Evolutionary conservation across 2,888 invertebrate species (phyloP).

Genomic region (Eristalinus sepulchralis): DNA sequence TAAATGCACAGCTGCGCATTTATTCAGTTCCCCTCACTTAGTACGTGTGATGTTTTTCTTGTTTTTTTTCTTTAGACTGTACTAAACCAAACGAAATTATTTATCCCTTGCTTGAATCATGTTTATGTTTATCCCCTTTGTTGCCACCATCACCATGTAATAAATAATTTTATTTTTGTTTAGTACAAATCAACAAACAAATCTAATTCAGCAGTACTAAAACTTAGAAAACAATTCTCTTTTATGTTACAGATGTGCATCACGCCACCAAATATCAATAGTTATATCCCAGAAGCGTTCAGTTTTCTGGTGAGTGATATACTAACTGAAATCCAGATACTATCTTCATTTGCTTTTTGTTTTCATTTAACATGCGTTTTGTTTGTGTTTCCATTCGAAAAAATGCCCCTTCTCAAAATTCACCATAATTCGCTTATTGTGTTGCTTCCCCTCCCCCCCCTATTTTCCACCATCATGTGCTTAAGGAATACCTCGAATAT

Average conservation of each 20-base stretch:
- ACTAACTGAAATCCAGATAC: conserved; percentile 30
- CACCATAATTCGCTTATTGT: conserved; percentile 60
- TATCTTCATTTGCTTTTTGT: conserved; percentile 17
- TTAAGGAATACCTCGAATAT: conserved; percentile 45
- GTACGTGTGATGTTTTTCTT: not conserved
- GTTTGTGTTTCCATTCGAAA: not conserved
- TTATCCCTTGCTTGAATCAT: conserved; percentile 24
- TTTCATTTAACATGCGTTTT: conserved; percentile 24
- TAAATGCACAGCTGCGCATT: not conserved
- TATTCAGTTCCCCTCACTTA: not conserved
- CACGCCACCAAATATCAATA: conserved; percentile 79
- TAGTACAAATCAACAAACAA: conserved; percentile 57
- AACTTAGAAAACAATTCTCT: conserved; percentile 69
- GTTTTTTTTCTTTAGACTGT: not conserved
- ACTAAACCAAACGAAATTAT: conserved; percentile 8
- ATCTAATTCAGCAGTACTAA: conserved; percentile 65
- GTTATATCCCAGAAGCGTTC: conserved; percentile 79
- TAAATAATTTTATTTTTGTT: conserved; percentile 48
- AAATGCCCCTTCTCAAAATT: not conserved
- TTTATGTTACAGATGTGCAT: conserved; percentile 78
- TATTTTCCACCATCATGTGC: not conserved
- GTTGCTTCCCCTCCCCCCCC: conserved; percentile 5
- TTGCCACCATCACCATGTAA: conserved; percentile 3
- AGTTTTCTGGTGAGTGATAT: conserved; percentile 78
- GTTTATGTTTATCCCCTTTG: conserved; percentile 17